These are phyloP conservation scores for Tautogolabrus adspersus DNA, from an alignment of 2,113 vertebrate genomes.

Conservation along the genomic window DNA sequence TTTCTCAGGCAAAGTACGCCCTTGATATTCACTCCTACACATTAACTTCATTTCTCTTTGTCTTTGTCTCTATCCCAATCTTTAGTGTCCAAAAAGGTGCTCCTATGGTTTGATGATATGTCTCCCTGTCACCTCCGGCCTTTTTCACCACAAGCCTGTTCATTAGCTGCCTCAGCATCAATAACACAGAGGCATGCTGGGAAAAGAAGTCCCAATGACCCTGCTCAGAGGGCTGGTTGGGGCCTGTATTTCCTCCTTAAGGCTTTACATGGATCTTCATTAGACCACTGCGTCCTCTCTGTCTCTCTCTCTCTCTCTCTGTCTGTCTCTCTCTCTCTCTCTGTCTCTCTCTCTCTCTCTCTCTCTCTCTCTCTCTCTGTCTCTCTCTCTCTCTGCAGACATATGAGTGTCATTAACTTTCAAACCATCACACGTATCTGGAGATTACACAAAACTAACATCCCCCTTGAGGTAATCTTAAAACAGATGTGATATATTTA, in stretches of 20 bases:
- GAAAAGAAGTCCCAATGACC: slow-evolving; percentile 46
- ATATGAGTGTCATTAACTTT: slow-evolving; percentile 29
- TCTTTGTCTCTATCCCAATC: not conserved
- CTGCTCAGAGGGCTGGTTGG: slow-evolving; percentile 42
- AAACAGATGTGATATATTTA: not conserved
- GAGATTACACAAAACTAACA: slow-evolving; percentile 12
- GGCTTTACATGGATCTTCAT: slow-evolving; percentile 65
- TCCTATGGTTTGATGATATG: not conserved
- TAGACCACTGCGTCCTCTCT: slow-evolving; percentile 17
- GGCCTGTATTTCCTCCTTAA: slow-evolving; percentile 48
- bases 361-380: no score
- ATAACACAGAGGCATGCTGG: slow-evolving; percentile 57
- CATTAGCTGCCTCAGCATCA: slow-evolving; percentile 57
- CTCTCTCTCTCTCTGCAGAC: no score
- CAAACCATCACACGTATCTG: slow-evolving; percentile 3
- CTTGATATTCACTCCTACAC: not conserved
- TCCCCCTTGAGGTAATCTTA: not conserved
- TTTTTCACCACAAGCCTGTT: slow-evolving; percentile 22
- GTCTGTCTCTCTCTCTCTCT: no score
- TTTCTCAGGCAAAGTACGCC: not conserved
- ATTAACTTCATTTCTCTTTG: not conserved
- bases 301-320: no score
- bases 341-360: no score
- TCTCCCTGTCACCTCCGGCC: slow-evolving; percentile 16
- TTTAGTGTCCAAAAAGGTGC: slow-evolving; percentile 16